Conservation (phyloP, 2,888 invertebrate species). For the Allophyes oxyacanthae region DNA sequence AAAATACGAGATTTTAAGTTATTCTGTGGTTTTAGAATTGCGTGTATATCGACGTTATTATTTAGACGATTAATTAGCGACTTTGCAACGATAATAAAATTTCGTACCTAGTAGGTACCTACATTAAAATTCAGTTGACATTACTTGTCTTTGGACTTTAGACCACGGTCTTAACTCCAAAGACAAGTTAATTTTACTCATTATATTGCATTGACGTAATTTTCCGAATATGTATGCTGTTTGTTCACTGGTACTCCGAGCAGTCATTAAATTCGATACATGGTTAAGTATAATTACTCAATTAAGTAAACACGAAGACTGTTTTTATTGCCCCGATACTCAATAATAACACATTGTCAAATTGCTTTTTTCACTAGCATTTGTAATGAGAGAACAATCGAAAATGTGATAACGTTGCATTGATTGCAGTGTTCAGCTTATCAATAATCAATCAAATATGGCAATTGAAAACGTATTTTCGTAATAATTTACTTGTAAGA, state of each 20-base stretch:
- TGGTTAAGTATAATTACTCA: slow-evolving; percentile 23
- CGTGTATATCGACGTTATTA: too few relatives aligned
- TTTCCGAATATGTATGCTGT: neutral
- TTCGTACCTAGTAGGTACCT: too few relatives aligned
- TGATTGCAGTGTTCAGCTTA: slow-evolving; percentile 26
- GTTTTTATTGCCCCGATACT: neutral
- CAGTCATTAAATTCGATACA: slow-evolving; percentile 8
- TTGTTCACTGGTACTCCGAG: neutral
- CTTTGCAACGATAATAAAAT: too few relatives aligned
- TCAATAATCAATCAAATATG: slow-evolving; percentile 13
- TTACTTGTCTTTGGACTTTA: slow-evolving; percentile 7
- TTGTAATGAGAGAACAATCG: slow-evolving; percentile 1
- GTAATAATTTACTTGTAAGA: slow-evolving; percentile 7
- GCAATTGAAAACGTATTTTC: slow-evolving; percentile 2
- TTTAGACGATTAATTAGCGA: too few relatives aligned
- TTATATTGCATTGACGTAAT: neutral
- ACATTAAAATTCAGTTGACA: too few relatives aligned
- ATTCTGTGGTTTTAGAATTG: too few relatives aligned
- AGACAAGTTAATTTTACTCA: neutral
- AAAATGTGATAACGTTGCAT: slow-evolving; percentile 3
- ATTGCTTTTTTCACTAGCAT: neutral
- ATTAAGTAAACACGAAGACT: slow-evolving; percentile 11
- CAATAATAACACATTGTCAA: slow-evolving; percentile 1
- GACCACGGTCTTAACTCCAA: neutral
- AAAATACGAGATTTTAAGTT: too few relatives aligned